Evolutionary conservation across 2,888 invertebrate genomes (phyloP).

Genomic region (Lasioglossum figueresi): DNA sequence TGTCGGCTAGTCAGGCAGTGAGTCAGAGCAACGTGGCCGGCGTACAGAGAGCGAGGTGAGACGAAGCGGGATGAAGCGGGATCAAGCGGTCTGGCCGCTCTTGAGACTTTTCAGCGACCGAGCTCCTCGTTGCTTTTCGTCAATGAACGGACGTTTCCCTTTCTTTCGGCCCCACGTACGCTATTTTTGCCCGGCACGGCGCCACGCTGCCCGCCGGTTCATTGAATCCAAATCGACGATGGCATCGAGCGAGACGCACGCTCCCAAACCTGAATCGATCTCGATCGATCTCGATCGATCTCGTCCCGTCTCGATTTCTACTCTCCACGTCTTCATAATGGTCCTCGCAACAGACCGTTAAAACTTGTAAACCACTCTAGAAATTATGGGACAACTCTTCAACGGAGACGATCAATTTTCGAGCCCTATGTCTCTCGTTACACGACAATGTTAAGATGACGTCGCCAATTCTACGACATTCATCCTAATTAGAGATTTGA

Average conservation of each 20-base stretch:
- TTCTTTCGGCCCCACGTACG: constrained; percentile 24
- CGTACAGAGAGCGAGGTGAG: not conserved
- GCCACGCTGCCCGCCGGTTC: constrained; percentile 10
- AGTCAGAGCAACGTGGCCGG: constrained; percentile 33
- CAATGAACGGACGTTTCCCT: constrained; percentile 53
- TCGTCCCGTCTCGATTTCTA: not conserved
- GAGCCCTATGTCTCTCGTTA: too few relatives aligned
- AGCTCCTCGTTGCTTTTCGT: constrained; percentile 46
- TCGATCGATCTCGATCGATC: not conserved
- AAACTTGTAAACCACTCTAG: too few relatives aligned
- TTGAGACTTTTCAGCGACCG: constrained; percentile 28
- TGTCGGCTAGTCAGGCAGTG: constrained; percentile 6
- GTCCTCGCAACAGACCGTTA: not conserved
- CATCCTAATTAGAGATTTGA: not conserved
- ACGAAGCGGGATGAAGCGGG: not conserved
- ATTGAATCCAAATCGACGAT: not conserved
- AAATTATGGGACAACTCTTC: too few relatives aligned
- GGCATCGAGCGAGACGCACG: not conserved
- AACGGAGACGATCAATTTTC: too few relatives aligned
- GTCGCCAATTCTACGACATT: not conserved
- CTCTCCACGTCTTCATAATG: not conserved
- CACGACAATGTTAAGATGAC: too few relatives aligned
- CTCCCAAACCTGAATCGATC: not conserved
- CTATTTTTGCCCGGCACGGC: constrained; percentile 29
- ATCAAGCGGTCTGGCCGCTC: constrained; percentile 6